Percentiles rank a stretch among this genome's conserved stretches.
These are phyloP conservation scores for Pyralis farinalis DNA, from an alignment of 2,888 invertebrate species.

Conservation along the genomic window DNA sequence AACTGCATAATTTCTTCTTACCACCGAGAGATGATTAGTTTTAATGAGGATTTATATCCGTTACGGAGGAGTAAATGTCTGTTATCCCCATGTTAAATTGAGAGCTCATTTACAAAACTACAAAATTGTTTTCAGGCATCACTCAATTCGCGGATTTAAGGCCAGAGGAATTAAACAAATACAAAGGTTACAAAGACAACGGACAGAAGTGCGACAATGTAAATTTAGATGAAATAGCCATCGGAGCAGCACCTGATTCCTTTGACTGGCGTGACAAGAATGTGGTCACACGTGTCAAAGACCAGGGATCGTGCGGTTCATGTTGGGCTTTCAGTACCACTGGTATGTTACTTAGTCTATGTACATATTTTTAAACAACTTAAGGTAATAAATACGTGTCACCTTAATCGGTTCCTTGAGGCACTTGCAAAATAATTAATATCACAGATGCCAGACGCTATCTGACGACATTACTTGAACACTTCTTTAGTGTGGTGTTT, in stretches of 20 bases:
- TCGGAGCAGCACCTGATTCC: neutral
- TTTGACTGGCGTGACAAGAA: constrained; percentile 5
- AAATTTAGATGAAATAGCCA: too few species aligned
- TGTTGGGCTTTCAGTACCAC: constrained; percentile 6
- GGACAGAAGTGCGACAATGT: neutral
- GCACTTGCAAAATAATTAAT: neutral
- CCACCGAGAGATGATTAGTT: too few species aligned
- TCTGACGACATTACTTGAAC: neutral
- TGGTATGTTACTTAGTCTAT: neutral
- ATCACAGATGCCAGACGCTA: neutral
- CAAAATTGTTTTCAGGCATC: constrained; percentile 2
- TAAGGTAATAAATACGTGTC: neutral
- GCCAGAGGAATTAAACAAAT: constrained; percentile 2
- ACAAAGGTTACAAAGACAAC: neutral
- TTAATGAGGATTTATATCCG: too few species aligned
- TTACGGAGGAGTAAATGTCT: too few species aligned
- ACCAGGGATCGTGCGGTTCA: neutral
- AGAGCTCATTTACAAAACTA: too few species aligned
- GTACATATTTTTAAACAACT: neutral
- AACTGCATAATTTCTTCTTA: too few species aligned
- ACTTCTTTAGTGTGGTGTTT: too few species aligned
- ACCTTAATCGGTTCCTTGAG: too few species aligned
- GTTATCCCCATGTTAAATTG: too few species aligned
- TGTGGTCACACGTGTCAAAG: neutral
- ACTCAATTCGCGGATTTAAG: neutral